Evolutionary conservation across 2,797 vertebrate species (phyloP).

Genomic region (Pantherophis alleghaniensis): DNA sequence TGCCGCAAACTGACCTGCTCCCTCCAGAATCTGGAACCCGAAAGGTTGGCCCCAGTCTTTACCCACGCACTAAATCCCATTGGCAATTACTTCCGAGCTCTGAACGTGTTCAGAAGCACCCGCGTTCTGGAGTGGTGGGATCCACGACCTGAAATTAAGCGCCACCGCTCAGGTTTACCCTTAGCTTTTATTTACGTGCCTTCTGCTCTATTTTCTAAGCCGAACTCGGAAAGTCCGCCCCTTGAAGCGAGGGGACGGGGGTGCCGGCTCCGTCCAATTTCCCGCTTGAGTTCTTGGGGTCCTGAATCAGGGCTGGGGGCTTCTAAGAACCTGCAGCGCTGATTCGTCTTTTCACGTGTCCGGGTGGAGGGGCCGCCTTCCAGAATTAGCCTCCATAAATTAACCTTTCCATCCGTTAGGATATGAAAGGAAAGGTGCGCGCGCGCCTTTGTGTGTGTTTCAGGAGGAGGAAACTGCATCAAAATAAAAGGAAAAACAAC

Average conservation of each 20-base stretch:
- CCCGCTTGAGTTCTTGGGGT: no score
- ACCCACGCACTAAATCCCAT: background rate
- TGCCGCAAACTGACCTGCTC: background rate
- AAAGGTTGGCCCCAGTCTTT: background rate
- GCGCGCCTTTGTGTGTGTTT: background rate
- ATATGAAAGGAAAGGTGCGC: background rate
- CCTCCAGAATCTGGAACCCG: background rate
- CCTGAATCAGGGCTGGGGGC: background rate
- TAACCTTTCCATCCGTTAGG: background rate
- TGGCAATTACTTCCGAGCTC: background rate
- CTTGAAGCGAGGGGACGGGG: background rate
- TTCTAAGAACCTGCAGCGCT: background rate
- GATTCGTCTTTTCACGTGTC: background rate
- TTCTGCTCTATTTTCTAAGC: background rate
- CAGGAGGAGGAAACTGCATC: background rate
- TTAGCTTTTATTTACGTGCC: background rate
- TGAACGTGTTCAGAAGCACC: background rate
- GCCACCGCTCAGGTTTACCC: background rate
- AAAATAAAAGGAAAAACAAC: background rate
- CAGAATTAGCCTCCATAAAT: background rate
- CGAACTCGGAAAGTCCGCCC: no score
- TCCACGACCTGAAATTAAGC: no score
- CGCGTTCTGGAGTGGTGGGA: no score
- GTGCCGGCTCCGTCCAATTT: background rate
- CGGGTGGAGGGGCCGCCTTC: background rate